A percentile compares a stretch with the other conserved stretches of the same genome.
phyloP scores from a whole-genome alignment of 2,888 invertebrate species.

The Stenodema calcarata region DNA sequence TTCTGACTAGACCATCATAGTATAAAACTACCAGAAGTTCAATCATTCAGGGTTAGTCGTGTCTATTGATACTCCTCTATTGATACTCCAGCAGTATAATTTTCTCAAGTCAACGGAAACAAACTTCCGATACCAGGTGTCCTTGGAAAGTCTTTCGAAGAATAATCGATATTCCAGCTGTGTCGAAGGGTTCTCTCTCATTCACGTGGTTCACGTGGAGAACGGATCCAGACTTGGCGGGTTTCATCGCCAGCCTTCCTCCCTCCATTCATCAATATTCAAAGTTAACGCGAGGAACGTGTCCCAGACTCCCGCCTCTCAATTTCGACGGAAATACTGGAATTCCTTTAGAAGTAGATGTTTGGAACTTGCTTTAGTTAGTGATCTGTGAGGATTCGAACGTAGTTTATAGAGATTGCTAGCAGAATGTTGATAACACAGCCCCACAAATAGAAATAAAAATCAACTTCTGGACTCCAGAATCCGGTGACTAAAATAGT shows the following conservation, averaged over 20 bases:
- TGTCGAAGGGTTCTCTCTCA: neutral
- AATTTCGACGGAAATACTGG: neutral
- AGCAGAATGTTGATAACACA: too few relatives aligned
- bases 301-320: neutral
- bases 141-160: neutral
- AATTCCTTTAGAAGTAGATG: neutral
- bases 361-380: too few relatives aligned
- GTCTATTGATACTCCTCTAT: too few relatives aligned
- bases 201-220: slow-evolving; percentile 2
- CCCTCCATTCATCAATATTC: neutral
- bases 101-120: neutral
- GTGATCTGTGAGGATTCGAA: too few relatives aligned
- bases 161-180: neutral
- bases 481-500: too few relatives aligned
- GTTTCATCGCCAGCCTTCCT: neutral
- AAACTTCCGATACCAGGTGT: neutral
- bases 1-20: too few relatives aligned
- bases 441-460: too few relatives aligned
- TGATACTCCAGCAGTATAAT: too few relatives aligned
- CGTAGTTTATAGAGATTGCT: too few relatives aligned
- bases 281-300: neutral
- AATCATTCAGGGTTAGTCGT: too few relatives aligned
- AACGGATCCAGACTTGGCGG: neutral
- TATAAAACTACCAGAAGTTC: too few relatives aligned
- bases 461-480: too few relatives aligned